Conservation (phyloP, 2,888 invertebrate genomes). For the Camponotus fellah region DNA sequence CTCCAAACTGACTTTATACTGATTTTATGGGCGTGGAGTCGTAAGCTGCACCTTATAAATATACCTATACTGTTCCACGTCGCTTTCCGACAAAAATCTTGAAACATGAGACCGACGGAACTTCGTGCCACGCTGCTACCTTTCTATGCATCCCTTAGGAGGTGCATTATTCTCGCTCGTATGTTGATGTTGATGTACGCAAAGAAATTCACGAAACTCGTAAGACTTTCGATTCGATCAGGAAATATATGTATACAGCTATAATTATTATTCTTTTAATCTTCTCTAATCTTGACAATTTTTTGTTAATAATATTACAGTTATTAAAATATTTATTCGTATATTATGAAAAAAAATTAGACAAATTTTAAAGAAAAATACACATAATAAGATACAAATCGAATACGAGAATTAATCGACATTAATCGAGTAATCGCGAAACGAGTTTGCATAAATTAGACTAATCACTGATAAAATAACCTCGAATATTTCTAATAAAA, state of each 20-base stretch:
- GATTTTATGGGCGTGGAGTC: conserved; percentile 52
- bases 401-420: neutral
- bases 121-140: conserved; percentile 44
- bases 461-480: neutral
- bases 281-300: neutral
- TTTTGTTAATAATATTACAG: neutral
- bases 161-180: conserved; percentile 59
- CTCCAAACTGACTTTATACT: conserved; percentile 58
- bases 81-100: conserved; percentile 39
- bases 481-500: neutral
- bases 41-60: conserved; percentile 41
- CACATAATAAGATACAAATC: neutral
- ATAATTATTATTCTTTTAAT: neutral
- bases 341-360: neutral
- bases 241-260: neutral
- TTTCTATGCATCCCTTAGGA: conserved; percentile 45
- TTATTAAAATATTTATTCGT: neutral
- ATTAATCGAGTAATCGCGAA: neutral
- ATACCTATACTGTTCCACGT: conserved; percentile 22
- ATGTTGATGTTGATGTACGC: conserved; percentile 42
- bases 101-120: conserved; percentile 44
- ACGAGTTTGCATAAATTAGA: neutral
- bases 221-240: neutral
- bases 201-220: conserved; percentile 52
- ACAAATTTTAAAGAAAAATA: neutral